A percentile compares a stretch with the other conserved stretches of the same genome.
These are phyloP conservation scores for Mus spicilegus DNA, from an alignment of 2,113 vertebrate genomes.

Conservation along the genomic window DNA sequence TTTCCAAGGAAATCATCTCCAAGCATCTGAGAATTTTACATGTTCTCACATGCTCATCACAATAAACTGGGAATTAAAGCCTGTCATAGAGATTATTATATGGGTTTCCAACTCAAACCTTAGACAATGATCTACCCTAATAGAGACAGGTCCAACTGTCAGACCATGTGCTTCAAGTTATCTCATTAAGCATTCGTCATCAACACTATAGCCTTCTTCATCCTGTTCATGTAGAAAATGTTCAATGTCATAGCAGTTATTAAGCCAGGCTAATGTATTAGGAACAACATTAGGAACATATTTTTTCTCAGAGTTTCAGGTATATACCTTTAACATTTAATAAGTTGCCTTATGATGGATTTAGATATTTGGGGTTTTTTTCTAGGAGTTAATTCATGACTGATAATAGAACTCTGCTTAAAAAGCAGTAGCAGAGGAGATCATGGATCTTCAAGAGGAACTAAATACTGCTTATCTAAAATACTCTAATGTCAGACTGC, in stretches of 20 bases:
- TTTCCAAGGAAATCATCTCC: fast-evolving
- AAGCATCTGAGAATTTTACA: not conserved
- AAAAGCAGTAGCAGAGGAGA: no score
- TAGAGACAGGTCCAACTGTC: not conserved
- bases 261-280: not conserved
- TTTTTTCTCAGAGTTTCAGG: not conserved
- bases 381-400: not conserved
- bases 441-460: not conserved
- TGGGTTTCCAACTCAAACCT: not conserved
- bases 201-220: not conserved
- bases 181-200: not conserved
- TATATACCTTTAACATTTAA: not conserved
- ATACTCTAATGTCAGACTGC: not conserved
- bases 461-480: not conserved
- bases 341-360: no score
- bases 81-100: fast-evolving
- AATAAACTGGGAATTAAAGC: not conserved
- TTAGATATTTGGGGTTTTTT: not conserved
- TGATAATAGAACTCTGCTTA: no score
- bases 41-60: not conserved
- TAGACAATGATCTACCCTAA: not conserved
- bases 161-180: not conserved
- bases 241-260: not conserved
- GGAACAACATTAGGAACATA: not conserved
- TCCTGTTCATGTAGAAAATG: not conserved